Evolutionary conservation across 2,888 invertebrate species (phyloP), one percentile per base, ranked within the genome.

Genomic region (Drepana falcataria): DNA sequence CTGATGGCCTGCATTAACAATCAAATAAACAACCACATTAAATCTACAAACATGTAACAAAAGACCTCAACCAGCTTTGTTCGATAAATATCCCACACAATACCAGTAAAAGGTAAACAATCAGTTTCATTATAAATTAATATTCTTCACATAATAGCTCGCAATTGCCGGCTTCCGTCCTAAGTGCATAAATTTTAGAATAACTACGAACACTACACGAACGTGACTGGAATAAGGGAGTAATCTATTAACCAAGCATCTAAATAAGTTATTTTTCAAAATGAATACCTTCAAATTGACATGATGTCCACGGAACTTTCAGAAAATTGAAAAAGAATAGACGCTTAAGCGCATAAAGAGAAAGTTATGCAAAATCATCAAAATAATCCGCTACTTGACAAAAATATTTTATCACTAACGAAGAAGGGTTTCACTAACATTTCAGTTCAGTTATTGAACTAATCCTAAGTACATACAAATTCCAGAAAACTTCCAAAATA

Each of bases 1-100:
- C 87, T 92, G 74, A 74, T 77, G 73, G 66, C 73, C 81, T 80
- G 59, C 47, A 47, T 21, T 21, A 21, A 21, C 48, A 33, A 51
- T 53, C 61, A 47, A 52, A 53, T n/a, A 53, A 49, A 41, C 35
- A 40, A 44, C 37, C 44, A 7, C 35, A 48, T 47, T 53, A 51
- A 49, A 37, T 51, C 47, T 47, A 47, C 48, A 37, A 52, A 51
- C 53, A 21, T 21, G 21, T 21, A 21, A 21, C 55, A 55, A 49
- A 55, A 53, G 52, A 49, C 51, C 48, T 44, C 44, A 35, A 48
- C 48, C 51, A 53, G 48, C 52, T 51, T 58, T 58, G 49, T 55
- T 53, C 47, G 47, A 51, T 49, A 35, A 51, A 51, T 55, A 59
- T 55, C 54, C 54, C 55, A 53, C 40, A 56, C 49, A 51, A 53